phyloP scores from a whole-genome alignment of 2,888 invertebrate species.

The Nysson spinosus region DNA sequence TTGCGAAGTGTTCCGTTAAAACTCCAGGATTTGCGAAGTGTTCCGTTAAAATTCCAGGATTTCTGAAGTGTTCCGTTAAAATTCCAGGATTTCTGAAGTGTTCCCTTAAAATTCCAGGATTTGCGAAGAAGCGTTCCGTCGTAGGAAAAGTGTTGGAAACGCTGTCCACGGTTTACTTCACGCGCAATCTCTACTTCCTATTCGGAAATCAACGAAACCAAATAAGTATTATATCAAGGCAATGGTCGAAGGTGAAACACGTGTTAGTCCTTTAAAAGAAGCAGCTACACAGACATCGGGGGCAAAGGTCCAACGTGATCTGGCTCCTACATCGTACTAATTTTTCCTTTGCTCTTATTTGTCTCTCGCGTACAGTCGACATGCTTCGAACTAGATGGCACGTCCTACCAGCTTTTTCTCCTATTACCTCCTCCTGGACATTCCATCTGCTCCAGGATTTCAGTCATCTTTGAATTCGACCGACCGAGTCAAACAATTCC shows the following conservation, averaged over 20 bases:
- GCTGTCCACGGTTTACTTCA: too few relatives aligned
- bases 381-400: constrained; percentile 14
- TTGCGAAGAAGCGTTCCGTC: too few relatives aligned
- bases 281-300: constrained; percentile 16
- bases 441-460: constrained; percentile 32
- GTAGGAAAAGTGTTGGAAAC: too few relatives aligned
- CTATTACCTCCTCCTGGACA: constrained; percentile 13
- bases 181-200: neutral
- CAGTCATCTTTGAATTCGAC: constrained; percentile 1
- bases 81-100: too few relatives aligned
- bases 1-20: too few relatives aligned
- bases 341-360: constrained; percentile 25
- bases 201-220: neutral
- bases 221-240: neutral
- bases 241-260: neutral
- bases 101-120: too few relatives aligned
- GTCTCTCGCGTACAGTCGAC: constrained; percentile 29
- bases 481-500: constrained; percentile 30
- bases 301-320: constrained; percentile 41
- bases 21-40: too few relatives aligned
- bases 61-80: too few relatives aligned
- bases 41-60: too few relatives aligned
- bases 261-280: constrained; percentile 16
- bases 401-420: constrained; percentile 22
- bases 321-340: constrained; percentile 14